Evolutionary conservation across 1,140 invertebrate genomes (phyloP), one percentile per base, ranked within the genome.

Genomic region (Leptinotarsa lineolata): DNA sequence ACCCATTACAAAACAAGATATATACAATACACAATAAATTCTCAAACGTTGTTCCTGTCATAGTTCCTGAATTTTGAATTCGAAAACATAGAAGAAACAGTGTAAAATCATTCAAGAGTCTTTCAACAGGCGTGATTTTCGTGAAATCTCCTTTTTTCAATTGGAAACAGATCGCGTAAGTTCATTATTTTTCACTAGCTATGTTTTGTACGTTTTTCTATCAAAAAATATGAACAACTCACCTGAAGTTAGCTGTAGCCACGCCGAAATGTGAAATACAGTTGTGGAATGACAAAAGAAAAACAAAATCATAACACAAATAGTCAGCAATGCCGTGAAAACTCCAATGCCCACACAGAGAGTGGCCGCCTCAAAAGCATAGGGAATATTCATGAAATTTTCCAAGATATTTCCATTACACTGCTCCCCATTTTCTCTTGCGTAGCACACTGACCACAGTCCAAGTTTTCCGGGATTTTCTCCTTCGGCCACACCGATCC

Each of bases 241-340:
- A 98, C 97, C 95, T 85, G 95, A 96, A 78, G 97, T 86, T 12
- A 96, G 86, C 86, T 99, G 97, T 86, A 98, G 89, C 94, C 94
- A 96, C 44, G 92, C 96, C 83, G 95, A 97, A 68, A 98, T 90
- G 81, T 95, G 92, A 83, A 97, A 97, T 13, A 98, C 96, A 12
- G 93, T 96, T 3, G 94, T 95, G n/a, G 95, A 92, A 79, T 94
- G 94, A 84, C 95, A 93, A 85, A 98, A 96, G 86, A 97, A 94
- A 86, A 98, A 97, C 76, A 98, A 90, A 22, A 98, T 86, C 89
- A 99, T 93, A 63, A 93, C 90, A 83, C 91, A 93, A 74, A 98
- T 93, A 44, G 94, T 93, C 74, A 97, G 83, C 67, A 97, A 86
- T 65, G 95, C 92, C 70, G 97, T 86, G 8, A 95, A 86, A 21